Percentiles rank a stretch among this genome's conserved stretches.
phyloP scores from a whole-genome alignment of 37 sponge, comb jelly and placozoan species.

The Tethya wilhelma region DNA sequence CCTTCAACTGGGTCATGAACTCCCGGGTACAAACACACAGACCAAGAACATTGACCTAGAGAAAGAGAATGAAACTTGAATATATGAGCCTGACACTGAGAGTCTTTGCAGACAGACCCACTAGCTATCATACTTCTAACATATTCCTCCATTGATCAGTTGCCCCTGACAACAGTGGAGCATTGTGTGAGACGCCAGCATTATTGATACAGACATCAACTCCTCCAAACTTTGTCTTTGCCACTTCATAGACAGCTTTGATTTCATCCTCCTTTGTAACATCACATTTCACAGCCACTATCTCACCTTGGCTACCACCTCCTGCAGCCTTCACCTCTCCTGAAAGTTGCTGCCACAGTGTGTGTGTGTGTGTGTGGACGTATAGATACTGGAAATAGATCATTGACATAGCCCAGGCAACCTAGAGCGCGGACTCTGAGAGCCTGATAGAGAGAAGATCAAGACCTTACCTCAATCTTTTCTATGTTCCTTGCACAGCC shows the following conservation, averaged over 20 bases:
- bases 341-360: too few relatives aligned
- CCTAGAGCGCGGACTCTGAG: too few relatives aligned
- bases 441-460: too few relatives aligned
- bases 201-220: slow-evolving; percentile 81
- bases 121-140: slow-evolving; percentile 79
- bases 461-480: too few relatives aligned
- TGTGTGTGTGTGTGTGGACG: too few relatives aligned
- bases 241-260: slow-evolving; percentile 40
- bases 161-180: slow-evolving; percentile 52
- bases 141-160: slow-evolving; percentile 82
- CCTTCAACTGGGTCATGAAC: slow-evolving; percentile 68
- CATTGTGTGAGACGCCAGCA: slow-evolving; percentile 78
- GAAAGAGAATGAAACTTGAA: not conserved
- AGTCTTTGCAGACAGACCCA: too few relatives aligned
- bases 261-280: slow-evolving; percentile 78
- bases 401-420: too few relatives aligned
- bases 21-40: slow-evolving; percentile 72
- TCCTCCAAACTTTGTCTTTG: slow-evolving; percentile 62
- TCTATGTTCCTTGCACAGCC: too few relatives aligned
- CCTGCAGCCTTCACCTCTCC: too few relatives aligned
- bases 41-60: slow-evolving; percentile 80
- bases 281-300: slow-evolving; percentile 83
- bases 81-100: too few relatives aligned
- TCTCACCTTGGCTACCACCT: too few relatives aligned
- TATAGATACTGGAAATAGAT: too few relatives aligned